Conservation (phyloP, 2,113 vertebrate species). For the Clupea harengus region DNA sequence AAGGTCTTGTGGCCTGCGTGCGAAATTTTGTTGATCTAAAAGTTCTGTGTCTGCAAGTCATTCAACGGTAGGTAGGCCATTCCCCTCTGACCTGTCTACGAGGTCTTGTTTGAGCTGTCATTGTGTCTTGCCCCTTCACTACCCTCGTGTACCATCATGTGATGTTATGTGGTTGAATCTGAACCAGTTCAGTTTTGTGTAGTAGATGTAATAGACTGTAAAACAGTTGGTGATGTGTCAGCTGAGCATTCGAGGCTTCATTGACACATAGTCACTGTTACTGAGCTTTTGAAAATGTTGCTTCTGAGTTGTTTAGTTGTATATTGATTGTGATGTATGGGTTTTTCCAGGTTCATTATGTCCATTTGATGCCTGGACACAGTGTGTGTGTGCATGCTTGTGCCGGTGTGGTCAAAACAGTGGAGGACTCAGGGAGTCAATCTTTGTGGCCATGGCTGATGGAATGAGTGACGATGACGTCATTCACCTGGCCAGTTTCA, state of each 20-base stretch:
- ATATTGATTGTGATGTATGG: not conserved
- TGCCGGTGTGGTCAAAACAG: conserved; percentile 48
- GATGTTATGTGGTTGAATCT: not conserved
- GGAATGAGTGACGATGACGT: conserved; percentile 81
- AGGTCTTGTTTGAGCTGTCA: not conserved
- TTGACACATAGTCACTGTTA: not conserved
- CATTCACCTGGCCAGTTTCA: conserved; percentile 84
- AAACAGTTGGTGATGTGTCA: not conserved
- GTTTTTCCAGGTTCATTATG: not conserved
- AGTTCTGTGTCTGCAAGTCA: too few relatives aligned
- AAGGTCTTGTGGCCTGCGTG: not conserved
- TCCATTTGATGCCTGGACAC: conserved; percentile 33
- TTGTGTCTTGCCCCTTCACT: not conserved
- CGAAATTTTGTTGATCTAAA: not conserved
- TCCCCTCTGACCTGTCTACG: not conserved
- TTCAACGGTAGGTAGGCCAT: not conserved
- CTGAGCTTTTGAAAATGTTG: not conserved
- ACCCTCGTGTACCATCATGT: not conserved
- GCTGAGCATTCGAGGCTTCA: not conserved
- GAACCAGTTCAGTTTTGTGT: not conserved
- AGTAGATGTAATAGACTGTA: not conserved
- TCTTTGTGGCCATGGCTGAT: conserved; percentile 81
- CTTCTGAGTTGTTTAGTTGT: not conserved
- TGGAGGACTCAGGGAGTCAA: conserved; percentile 50
- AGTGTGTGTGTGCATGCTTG: conserved; percentile 52